phyloP scores from a whole-genome alignment of 2,888 invertebrate genomes.

The Catocala nupta region DNA sequence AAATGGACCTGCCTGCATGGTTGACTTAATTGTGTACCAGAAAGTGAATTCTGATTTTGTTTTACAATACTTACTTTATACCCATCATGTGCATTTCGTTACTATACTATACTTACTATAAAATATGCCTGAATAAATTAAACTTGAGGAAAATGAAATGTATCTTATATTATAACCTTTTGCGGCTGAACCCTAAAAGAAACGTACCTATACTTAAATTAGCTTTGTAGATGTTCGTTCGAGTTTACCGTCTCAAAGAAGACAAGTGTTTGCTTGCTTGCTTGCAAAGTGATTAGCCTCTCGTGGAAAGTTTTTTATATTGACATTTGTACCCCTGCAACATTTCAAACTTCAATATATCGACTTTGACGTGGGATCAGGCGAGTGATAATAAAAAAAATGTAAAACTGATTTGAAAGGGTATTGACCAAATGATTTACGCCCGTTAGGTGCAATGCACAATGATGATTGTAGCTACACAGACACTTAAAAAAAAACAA shows the following conservation, averaged over 20 bases:
- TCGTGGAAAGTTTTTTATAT: constrained; percentile 53
- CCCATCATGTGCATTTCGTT: no score
- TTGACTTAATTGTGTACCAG: no score
- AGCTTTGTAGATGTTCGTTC: constrained; percentile 29
- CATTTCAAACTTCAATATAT: constrained; percentile 30
- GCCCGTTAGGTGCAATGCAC: constrained; percentile 36
- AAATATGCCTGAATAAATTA: background rate
- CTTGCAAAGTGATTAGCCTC: constrained; percentile 63
- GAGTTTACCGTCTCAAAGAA: constrained; percentile 30
- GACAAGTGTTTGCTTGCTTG: constrained; percentile 44
- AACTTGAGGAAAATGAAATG: background rate
- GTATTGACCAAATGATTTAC: constrained; percentile 55
- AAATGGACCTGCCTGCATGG: no score
- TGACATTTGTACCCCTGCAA: constrained; percentile 23
- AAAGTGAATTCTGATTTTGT: no score
- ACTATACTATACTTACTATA: no score
- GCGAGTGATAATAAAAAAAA: constrained; percentile 39
- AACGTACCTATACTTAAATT: constrained; percentile 32
- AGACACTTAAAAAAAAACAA: constrained; percentile 4
- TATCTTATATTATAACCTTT: background rate
- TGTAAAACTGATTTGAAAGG: constrained; percentile 41
- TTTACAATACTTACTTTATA: no score
- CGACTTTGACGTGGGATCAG: constrained; percentile 34
- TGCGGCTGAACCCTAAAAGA: constrained; percentile 12
- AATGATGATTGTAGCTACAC: background rate